Base-by-base conservation (phyloP, 1,140 invertebrate species). In the Caerostris extrusa region DNA sequence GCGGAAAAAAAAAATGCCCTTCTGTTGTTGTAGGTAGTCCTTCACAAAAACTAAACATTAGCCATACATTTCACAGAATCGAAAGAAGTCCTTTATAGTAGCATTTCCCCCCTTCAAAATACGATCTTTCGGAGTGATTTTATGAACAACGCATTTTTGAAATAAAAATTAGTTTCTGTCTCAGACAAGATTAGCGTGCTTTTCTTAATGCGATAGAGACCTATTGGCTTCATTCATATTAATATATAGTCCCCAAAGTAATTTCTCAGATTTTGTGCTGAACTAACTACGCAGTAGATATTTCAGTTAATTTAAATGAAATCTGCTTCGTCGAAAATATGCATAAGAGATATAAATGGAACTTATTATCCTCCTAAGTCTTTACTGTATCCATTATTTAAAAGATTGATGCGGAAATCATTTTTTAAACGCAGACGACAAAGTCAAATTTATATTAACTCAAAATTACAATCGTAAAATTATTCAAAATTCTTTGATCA, bases 1-100 rank as follows among this genome's bases (percentile, higher is more conserved):
- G 17, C 14, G 56, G 50, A 85, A 60, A 77, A 77, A 53, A 53
- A 71, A 71, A 71, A 77, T 10, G 34, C 5, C 34, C 34, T 3
- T 12, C 71, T 85, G 83, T 85, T 77, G 83, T 85, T 85, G n/a
- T 7, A 5, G 64, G 56, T 57, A 57, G 56, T 7, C n/a, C 57
- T 56, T 50, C 57, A 77, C 71, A 19, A 10, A 85, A 85, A 85
- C 57, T 85, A 85, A 85, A 85, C 82, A 85, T 85, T 85, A 56
- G 83, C 57, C 56, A 58, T 85, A 58, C 57, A 19, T 60, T 85
- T 58, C 71, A 12, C 71, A 67, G 50, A 77, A 77, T 77, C 8
- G 19, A 34, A 77, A 10, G 34, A 7, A 77, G 7, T 77, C 69
- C 50, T 77, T 77, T 77, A 77, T 77, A 77, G 69, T 50, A 77